These are phyloP conservation scores for Heliconius aoede DNA, from an alignment of 2,888 invertebrate species.

Conservation along the genomic window DNA sequence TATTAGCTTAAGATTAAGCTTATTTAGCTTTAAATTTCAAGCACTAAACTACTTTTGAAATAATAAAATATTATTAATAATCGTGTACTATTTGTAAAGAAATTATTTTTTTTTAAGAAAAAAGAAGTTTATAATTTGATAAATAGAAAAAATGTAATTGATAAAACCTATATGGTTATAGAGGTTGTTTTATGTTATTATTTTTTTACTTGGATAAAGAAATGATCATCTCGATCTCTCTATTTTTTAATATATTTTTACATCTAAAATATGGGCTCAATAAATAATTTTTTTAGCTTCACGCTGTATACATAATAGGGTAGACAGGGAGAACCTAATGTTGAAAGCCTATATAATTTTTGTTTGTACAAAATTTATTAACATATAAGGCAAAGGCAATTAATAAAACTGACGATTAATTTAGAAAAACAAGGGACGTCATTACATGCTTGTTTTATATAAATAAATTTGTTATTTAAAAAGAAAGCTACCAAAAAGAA, in stretches of 20 bases:
- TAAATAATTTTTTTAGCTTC: no score
- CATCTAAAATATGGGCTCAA: no score
- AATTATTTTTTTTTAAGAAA: neutral
- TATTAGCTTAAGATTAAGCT: constrained; percentile 26
- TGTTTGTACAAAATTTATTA: no score
- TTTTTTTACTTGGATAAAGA: no score
- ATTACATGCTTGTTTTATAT: neutral
- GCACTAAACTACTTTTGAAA: constrained; percentile 37
- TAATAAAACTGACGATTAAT: neutral
- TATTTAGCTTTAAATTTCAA: constrained; percentile 20
- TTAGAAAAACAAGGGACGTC: neutral
- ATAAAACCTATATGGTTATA: neutral
- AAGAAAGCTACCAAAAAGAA: neutral
- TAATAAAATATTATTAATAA: neutral
- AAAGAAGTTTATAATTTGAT: neutral
- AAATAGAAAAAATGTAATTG: neutral
- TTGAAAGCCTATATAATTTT: no score
- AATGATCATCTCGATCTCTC: no score
- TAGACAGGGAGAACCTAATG: no score
- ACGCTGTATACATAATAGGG: no score
- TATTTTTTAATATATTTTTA: no score
- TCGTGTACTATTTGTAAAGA: neutral
- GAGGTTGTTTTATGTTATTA: neutral
- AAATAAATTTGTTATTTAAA: neutral
- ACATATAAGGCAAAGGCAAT: no score